phyloP scores from a whole-genome alignment of 2,113 vertebrate genomes.

The Oreochromis aureus region DNA sequence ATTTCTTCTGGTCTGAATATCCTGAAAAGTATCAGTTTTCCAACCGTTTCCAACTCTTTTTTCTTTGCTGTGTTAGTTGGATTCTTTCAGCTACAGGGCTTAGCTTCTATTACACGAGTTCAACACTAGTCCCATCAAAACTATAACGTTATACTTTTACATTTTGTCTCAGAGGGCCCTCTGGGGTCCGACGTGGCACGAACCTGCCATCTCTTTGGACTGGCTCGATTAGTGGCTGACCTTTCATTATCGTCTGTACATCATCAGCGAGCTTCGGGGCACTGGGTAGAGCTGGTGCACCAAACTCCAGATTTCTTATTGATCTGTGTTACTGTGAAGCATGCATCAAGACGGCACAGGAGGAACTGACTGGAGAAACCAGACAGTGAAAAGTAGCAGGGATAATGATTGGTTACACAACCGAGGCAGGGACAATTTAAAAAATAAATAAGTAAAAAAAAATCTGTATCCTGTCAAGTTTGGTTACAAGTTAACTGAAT shows the following conservation, averaged over 20 bases:
- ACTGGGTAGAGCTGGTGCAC: neutral
- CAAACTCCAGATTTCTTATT: constrained; percentile 37
- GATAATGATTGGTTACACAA: neutral
- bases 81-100: neutral
- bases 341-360: neutral
- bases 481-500: neutral
- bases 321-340: constrained; percentile 16
- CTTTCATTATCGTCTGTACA: constrained; percentile 41
- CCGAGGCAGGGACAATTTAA: neutral
- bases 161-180: neutral
- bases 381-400: neutral
- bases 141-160: constrained; percentile 3
- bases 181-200: neutral
- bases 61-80: neutral
- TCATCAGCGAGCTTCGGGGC: constrained; percentile 6
- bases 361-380: neutral
- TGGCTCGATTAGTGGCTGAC: constrained; percentile 34
- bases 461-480: neutral
- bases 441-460: neutral
- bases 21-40: neutral
- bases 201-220: constrained; percentile 2
- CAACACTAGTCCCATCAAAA: neutral
- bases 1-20: neutral
- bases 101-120: neutral
- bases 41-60: neutral